Evolutionary conservation across 1,140 invertebrate genomes (phyloP).

Genomic region (Cydia amplana): DNA sequence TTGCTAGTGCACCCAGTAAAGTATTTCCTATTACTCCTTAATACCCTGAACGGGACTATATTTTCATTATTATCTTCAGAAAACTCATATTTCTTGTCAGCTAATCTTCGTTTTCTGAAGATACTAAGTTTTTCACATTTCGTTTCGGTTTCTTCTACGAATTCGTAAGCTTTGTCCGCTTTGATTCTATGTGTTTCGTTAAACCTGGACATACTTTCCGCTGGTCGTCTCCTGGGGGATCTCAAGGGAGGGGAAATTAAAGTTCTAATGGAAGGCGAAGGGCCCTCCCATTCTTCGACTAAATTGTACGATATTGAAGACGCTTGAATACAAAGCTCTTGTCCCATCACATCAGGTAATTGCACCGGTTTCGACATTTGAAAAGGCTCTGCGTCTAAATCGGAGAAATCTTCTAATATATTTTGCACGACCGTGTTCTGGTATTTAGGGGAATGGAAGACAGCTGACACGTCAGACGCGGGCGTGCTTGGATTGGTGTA

Average conservation of each 20-base stretch:
- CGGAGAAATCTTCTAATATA: constrained; percentile 77
- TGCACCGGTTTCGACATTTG: constrained; percentile 70
- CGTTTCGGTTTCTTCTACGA: constrained; percentile 88
- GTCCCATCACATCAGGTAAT: constrained; percentile 72
- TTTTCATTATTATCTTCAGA: constrained; percentile 92
- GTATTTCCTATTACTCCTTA: constrained; percentile 78
- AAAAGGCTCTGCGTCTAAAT: constrained; percentile 73
- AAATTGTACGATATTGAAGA: constrained; percentile 75
- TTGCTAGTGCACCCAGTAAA: constrained; percentile 72
- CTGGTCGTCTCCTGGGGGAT: constrained; percentile 70
- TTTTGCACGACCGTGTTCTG: constrained; percentile 75
- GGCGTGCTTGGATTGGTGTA: constrained; percentile 65
- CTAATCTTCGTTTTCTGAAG: constrained; percentile 88
- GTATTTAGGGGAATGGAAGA: constrained; percentile 72
- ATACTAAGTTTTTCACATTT: constrained; percentile 90
- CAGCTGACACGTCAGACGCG: constrained; percentile 61
- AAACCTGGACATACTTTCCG: constrained; percentile 77
- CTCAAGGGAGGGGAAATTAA: constrained; percentile 75
- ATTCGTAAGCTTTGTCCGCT: constrained; percentile 90
- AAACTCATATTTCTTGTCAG: constrained; percentile 96
- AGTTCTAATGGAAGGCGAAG: constrained; percentile 74
- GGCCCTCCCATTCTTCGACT: constrained; percentile 77
- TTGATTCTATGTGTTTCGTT: constrained; percentile 81
- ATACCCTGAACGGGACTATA: constrained; percentile 86
- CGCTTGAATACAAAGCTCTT: constrained; percentile 76